Evolutionary conservation across 2,888 invertebrate genomes (phyloP).

Genomic region (Tiphia femorata): DNA sequence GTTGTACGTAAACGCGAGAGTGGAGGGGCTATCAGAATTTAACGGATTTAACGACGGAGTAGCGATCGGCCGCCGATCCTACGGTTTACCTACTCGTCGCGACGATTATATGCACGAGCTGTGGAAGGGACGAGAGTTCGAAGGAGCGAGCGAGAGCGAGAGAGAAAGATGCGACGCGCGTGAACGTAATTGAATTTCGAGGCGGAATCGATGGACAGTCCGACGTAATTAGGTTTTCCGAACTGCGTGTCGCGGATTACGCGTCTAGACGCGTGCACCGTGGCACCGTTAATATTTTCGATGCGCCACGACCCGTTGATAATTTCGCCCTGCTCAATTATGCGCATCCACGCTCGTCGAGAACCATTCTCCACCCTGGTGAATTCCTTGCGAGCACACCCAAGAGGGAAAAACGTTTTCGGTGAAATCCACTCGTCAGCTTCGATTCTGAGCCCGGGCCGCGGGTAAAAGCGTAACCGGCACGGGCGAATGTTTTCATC

Average conservation of each 20-base stretch:
- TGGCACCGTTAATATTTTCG: conserved; percentile 24
- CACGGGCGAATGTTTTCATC: too few relatives aligned
- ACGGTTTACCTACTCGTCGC: conserved; percentile 34
- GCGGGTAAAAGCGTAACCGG: too few relatives aligned
- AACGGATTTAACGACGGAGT: conserved; percentile 2
- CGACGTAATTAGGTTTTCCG: conserved; percentile 54
- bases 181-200: conserved; percentile 47
- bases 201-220: conserved; percentile 37
- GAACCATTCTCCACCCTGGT: too few relatives aligned
- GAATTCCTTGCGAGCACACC: too few relatives aligned
- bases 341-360: too few relatives aligned
- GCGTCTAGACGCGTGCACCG: conserved; percentile 29
- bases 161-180: too few relatives aligned
- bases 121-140: conserved; percentile 24
- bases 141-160: too few relatives aligned
- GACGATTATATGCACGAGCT: conserved; percentile 29
- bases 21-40: conserved; percentile 3
- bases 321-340: conserved; percentile 4
- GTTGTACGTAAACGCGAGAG: too few relatives aligned
- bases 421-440: too few relatives aligned
- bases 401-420: too few relatives aligned
- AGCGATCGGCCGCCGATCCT: background rate
- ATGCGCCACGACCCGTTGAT: conserved; percentile 13
- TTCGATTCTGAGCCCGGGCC: too few relatives aligned
- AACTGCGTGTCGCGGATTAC: conserved; percentile 44